Conservation (phyloP, 2,888 invertebrate species). For the Rhagium mordax region DNA sequence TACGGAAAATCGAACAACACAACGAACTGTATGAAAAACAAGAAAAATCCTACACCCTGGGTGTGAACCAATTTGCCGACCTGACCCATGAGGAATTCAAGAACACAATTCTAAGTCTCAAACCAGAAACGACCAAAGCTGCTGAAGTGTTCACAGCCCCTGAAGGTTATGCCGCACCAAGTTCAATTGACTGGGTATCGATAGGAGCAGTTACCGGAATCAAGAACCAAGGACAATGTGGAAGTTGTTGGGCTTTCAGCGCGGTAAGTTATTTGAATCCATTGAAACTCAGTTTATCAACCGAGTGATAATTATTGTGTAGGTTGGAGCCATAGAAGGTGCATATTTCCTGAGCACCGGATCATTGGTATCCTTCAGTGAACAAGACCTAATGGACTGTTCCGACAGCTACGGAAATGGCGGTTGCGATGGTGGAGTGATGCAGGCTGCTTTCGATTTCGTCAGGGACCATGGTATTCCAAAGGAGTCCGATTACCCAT, state of each 20-base stretch:
- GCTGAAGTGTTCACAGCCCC: too few species aligned
- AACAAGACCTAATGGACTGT: conserved; percentile 89
- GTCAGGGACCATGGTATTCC: too few species aligned
- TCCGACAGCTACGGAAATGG: conserved; percentile 79
- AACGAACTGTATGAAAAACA: not conserved
- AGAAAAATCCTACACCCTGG: not conserved
- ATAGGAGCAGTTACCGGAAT: conserved; percentile 73
- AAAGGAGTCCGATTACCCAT: not conserved
- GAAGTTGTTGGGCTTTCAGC: conserved; percentile 79
- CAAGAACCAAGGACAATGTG: conserved; percentile 74
- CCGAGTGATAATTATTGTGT: too few species aligned
- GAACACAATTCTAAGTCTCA: not conserved
- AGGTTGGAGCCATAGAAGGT: conserved; percentile 92
- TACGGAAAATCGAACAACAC: conserved; percentile 8
- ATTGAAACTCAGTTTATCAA: too few species aligned
- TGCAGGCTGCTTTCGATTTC: too few species aligned
- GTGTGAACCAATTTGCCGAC: conserved; percentile 3
- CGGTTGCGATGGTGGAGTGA: conserved; percentile 86
- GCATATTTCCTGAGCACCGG: conserved; percentile 89
- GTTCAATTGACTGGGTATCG: conserved; percentile 71
- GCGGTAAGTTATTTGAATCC: conserved; percentile 67
- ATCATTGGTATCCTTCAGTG: conserved; percentile 85
- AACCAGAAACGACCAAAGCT: not conserved
- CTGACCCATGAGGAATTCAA: not conserved
- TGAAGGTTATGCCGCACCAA: conserved; percentile 62